A percentile compares a stretch with the other conserved stretches of the same genome.
Conservation (phyloP, 2,888 invertebrate species). For the Parnassius apollo region DNA sequence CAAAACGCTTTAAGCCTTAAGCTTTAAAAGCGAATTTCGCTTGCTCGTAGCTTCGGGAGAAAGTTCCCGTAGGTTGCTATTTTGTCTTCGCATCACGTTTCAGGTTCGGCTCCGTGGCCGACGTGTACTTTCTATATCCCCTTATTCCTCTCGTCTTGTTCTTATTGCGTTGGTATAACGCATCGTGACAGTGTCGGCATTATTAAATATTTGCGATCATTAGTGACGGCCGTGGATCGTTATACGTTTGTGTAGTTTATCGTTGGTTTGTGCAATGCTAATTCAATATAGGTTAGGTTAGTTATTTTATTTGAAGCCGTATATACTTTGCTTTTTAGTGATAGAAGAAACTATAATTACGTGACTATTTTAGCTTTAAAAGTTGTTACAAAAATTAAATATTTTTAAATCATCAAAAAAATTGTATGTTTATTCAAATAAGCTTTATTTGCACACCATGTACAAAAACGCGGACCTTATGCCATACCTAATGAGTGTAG, state of each 20-base stretch:
- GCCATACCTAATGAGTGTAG: no score
- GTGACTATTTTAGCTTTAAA: no score
- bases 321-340: no score
- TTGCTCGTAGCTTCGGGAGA: conserved; percentile 32
- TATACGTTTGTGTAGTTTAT: conserved; percentile 24
- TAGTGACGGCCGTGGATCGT: conserved; percentile 36
- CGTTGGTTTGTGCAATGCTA: conserved; percentile 7
- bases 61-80: conserved; percentile 48
- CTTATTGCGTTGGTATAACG: conserved; percentile 64
- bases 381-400: no score
- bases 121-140: conserved; percentile 59
- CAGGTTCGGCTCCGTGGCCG: conserved; percentile 57
- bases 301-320: no score
- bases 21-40: conserved; percentile 43
- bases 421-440: no score
- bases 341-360: no score
- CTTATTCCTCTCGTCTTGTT: conserved; percentile 65
- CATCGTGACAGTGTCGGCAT: conserved; percentile 48
- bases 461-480: no score
- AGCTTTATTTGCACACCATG: no score
- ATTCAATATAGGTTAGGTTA: neutral
- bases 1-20: conserved; percentile 33
- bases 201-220: conserved; percentile 57
- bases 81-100: conserved; percentile 69
- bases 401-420: no score